These are phyloP conservation scores for Scolopax rusticola DNA, from an alignment of 2,797 vertebrate genomes.

Conservation along the genomic window DNA sequence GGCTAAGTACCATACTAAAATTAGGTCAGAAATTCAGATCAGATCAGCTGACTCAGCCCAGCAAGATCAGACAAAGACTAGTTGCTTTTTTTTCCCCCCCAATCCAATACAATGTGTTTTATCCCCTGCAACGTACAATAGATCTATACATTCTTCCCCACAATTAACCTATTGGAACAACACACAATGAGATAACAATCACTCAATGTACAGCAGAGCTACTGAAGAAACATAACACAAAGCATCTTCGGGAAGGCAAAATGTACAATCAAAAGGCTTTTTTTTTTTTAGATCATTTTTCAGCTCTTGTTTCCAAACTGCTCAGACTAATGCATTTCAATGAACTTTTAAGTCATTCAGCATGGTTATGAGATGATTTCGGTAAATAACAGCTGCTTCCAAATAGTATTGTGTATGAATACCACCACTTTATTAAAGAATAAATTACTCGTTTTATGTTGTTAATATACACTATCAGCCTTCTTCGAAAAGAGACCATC, in stretches of 20 bases:
- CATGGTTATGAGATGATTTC: neutral
- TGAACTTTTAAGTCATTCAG: slow-evolving; percentile 21
- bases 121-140: neutral
- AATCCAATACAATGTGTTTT: neutral
- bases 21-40: slow-evolving; percentile 83
- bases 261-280: fast-evolving
- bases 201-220: neutral
- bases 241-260: neutral
- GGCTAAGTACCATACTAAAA: slow-evolving; percentile 69
- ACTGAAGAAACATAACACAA: neutral
- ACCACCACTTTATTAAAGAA: neutral
- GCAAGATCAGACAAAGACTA: slow-evolving; percentile 56
- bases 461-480: neutral
- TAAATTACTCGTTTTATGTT: slow-evolving; percentile 17
- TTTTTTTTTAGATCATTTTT: neutral
- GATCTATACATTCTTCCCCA: slow-evolving; percentile 36
- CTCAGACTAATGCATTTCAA: slow-evolving; percentile 6
- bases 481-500: neutral
- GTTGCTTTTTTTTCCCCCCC: neutral
- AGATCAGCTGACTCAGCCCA: slow-evolving; percentile 73
- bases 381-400: slow-evolving; percentile 46
- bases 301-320: slow-evolving; percentile 5
- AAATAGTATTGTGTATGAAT: neutral
- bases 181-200: neutral
- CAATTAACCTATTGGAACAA: slow-evolving; percentile 22